A percentile compares a stretch with the other conserved stretches of the same genome.
Conservation (phyloP, 1,140 invertebrate species). For the Drosophila teissieri region DNA sequence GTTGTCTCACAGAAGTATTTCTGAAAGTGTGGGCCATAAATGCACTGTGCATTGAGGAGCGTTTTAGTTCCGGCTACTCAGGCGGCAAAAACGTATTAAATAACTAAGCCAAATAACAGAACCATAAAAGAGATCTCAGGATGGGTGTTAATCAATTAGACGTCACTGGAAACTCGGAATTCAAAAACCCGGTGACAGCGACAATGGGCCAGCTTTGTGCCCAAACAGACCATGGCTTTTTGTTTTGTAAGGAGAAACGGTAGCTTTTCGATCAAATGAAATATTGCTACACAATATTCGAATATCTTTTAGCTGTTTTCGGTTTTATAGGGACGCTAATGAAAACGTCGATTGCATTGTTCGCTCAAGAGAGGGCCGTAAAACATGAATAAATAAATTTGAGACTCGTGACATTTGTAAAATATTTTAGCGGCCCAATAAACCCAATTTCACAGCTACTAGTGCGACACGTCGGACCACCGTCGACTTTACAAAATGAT, state of each 20-base stretch:
- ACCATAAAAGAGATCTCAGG: constrained; percentile 49
- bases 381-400: constrained; percentile 80
- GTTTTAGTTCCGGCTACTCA: constrained; percentile 77
- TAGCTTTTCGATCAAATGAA: constrained; percentile 77
- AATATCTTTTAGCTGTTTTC: constrained; percentile 23
- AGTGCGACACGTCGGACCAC: constrained; percentile 23
- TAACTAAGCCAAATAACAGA: constrained; percentile 69
- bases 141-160: constrained; percentile 60
- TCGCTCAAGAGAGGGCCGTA: constrained; percentile 53
- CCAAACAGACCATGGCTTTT: constrained; percentile 62
- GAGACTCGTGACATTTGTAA: constrained; percentile 80
- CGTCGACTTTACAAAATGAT: not conserved
- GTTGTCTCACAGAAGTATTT: not conserved
- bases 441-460: constrained; percentile 74
- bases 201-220: constrained; percentile 64
- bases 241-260: constrained; percentile 48
- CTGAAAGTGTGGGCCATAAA: constrained; percentile 22
- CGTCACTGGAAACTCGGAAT: constrained; percentile 58
- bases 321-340: constrained; percentile 67
- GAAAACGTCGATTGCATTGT: constrained; percentile 66
- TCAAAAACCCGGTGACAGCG: constrained; percentile 19
- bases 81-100: constrained; percentile 56
- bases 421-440: constrained; percentile 77
- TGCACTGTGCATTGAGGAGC: constrained; percentile 14
- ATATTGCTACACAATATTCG: constrained; percentile 79